Evolutionary conservation across 2,113 vertebrate genomes (phyloP), one percentile per base, ranked within the genome.

Genomic region (Nerophis lumbriciformis): DNA sequence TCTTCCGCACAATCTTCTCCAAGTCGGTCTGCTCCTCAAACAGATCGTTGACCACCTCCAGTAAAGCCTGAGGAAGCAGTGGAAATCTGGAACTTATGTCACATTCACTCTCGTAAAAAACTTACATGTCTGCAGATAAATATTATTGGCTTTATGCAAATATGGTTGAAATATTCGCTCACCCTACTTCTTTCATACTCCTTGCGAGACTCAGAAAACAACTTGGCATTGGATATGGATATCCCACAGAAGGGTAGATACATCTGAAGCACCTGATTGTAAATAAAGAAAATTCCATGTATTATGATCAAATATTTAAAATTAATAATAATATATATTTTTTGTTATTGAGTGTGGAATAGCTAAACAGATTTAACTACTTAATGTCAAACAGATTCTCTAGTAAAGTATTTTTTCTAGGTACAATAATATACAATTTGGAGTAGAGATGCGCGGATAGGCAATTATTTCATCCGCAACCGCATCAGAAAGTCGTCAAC

Each of bases 1-100:
- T 92, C 88, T 91, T 92, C 80, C 89, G 85, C 14, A 92, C 91
- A 6, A 92, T 90, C 82, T 92, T 92, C 85, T 92, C 91, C 82
- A 92, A 75, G 75, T 92, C 87, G 0, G 90, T 92, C 75, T 92
- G 90, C 73, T 92, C 91, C 67, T 92, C 90, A 75, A 92, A 92
- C 75, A 92, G 78, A 72, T 91, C 90, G 10, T 92, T 91, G 66
- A 91, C 90, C 79, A 91, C 91, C 79, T 91, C 90, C 61, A 92
- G 70, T 65, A 91, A 82, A 65, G 91, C 86, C 90, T 91, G 68
- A 21, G 2, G 36, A 9, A 42, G 49, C 1, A 9, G 0, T 45
- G 3, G 45, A 3, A 51, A 19, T 56, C 15, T 39, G 3, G 4
- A 55, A 55, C 8, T 16, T 36, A 11, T 45, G 10, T 45, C 42